These are phyloP conservation scores for Nomia melanderi DNA, from an alignment of 1,140 invertebrate species.

Conservation along the genomic window DNA sequence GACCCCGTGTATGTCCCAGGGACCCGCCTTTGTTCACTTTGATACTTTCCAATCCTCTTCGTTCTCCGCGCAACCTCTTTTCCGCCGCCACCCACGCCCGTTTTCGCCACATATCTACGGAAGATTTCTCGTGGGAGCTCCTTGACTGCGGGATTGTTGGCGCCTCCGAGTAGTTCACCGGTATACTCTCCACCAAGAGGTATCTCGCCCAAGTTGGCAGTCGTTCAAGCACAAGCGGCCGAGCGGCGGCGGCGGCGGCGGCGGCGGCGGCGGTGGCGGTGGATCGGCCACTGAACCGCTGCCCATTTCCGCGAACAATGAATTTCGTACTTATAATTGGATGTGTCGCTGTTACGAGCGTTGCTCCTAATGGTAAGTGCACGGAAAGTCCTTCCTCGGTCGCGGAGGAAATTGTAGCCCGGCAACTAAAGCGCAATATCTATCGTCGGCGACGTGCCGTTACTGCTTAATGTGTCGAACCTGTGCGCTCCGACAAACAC, in stretches of 20 bases:
- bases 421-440: slow-evolving; percentile 25
- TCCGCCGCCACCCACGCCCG: slow-evolving; percentile 17
- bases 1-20: slow-evolving; percentile 16
- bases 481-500: slow-evolving; percentile 22
- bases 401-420: slow-evolving; percentile 22
- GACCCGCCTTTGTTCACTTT: slow-evolving; percentile 25
- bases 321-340: slow-evolving; percentile 79
- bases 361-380: slow-evolving; percentile 74
- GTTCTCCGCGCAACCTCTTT: slow-evolving; percentile 4
- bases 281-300: slow-evolving; percentile 29
- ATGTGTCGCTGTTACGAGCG: slow-evolving; percentile 72
- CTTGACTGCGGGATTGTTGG: slow-evolving; percentile 70
- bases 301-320: slow-evolving; percentile 67
- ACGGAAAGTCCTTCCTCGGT: slow-evolving; percentile 42
- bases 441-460: slow-evolving; percentile 25
- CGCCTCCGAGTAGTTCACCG: slow-evolving; percentile 63
- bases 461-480: slow-evolving; percentile 47
- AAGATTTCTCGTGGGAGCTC: slow-evolving; percentile 67
- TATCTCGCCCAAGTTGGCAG: slow-evolving; percentile 70
- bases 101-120: slow-evolving; percentile 49
- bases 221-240: slow-evolving; percentile 67
- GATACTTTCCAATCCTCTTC: slow-evolving; percentile 30
- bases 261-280: too few relatives aligned
- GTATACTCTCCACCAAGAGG: slow-evolving; percentile 55
- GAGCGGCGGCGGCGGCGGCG: too few relatives aligned